Evolutionary conservation across 2,797 vertebrate species (phyloP), one percentile per base, ranked within the genome.

Genomic region (Austrolebias charrua): DNA sequence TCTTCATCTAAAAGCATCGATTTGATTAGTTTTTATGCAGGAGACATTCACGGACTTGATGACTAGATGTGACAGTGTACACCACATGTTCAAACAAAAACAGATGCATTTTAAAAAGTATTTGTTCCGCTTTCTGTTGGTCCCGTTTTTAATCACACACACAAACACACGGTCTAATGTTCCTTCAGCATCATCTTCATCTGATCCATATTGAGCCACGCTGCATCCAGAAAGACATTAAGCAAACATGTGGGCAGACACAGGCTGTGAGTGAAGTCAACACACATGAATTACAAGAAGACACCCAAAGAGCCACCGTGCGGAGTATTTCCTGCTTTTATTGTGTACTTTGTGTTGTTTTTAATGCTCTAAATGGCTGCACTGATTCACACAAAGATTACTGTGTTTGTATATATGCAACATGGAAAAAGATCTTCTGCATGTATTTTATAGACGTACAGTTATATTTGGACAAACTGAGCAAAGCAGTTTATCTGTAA

Each of bases 191-290:
- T 19, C 0, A 12, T 50, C 40, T 66, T 71, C 33, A 59, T 73
- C 74, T 69, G 61, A 79, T 51, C 55, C 63, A 63, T 54, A 74
- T 72, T 56, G 46, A 19, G 70, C 63, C 12, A 51, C 19, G 63
- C 75, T 71, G 69, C 45, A 54, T 74, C 50, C 56, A 73, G 56
- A 51, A 65, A 44, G 54, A 20, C 4, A 0, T 31, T 35, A 42
- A 63, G 70, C 61, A 76, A 82, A 76, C 16, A 75, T 24, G 20
- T 1, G 13, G 33, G 47, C 47, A 8, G 1, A 65, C 12, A 15
- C 1, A 4, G 24, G 24, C 74, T 76, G 35, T 38, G 74, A 79
- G 63, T 61, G 49, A 71, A 78, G 76, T 80, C 71, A 84, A 83
- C 75, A 76, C 35, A 31, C 55, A 28, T 43, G 28, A 2, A 1